These are phyloP conservation scores for Heterocephalus glaber DNA, from an alignment of 2,113 vertebrate genomes.

Conservation along the genomic window DNA sequence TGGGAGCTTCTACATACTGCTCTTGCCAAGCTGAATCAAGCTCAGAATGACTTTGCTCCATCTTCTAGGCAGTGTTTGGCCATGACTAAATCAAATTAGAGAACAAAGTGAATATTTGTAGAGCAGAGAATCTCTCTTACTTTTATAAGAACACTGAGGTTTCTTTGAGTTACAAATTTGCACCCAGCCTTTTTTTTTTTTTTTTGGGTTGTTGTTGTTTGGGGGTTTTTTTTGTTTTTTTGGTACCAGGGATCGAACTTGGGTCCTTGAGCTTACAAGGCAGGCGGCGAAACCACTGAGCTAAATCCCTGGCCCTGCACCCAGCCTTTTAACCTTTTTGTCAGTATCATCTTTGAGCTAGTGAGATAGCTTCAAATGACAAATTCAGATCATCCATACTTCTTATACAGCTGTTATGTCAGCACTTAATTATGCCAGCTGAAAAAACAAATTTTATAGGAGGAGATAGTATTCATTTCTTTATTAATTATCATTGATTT, in stretches of 20 bases:
- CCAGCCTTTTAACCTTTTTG: slow-evolving; percentile 33
- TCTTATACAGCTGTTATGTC: not conserved
- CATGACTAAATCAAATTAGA: not conserved
- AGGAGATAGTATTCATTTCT: slow-evolving; percentile 18
- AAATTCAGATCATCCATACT: not conserved
- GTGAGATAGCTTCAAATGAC: not conserved
- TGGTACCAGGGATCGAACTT: no score
- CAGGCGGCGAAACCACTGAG: no score
- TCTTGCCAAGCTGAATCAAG: not conserved
- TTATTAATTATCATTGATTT: not conserved
- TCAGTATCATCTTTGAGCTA: not conserved
- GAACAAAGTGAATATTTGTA: not conserved
- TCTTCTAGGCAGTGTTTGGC: not conserved
- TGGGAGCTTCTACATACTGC: not conserved
- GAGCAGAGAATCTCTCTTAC: not conserved
- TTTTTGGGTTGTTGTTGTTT: no score
- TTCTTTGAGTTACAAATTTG: not conserved
- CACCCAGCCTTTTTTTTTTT: not conserved
- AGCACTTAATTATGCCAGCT: not conserved
- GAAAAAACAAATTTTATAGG: not conserved
- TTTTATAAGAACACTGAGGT: not conserved
- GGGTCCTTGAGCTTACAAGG: no score
- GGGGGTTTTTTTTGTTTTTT: no score
- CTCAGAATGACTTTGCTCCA: not conserved
- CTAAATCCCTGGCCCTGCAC: no score